A percentile compares a stretch with the other conserved stretches of the same genome.
phyloP scores from a whole-genome alignment of 2,888 invertebrate genomes.

The Hemicrepidius hirtus region DNA sequence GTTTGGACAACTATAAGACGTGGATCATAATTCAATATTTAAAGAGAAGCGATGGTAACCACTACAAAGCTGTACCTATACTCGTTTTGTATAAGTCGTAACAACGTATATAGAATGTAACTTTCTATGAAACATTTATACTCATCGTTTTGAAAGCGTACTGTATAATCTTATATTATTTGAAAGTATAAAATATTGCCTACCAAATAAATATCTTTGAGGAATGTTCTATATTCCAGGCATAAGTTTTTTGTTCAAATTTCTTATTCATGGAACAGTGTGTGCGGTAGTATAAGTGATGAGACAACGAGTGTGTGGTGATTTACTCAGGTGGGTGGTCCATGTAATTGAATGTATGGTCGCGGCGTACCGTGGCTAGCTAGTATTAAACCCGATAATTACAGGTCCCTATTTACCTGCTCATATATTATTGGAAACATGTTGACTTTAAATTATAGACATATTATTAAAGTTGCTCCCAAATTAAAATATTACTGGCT shows the following conservation, averaged over 20 bases:
- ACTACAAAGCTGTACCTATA: constrained; percentile 36
- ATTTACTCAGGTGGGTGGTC: constrained; percentile 70
- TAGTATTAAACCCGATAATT: constrained; percentile 68
- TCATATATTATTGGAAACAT: constrained; percentile 65
- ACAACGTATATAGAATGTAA: constrained; percentile 7
- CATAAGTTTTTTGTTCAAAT: constrained; percentile 4
- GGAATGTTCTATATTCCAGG: constrained; percentile 16
- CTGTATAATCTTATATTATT: not conserved
- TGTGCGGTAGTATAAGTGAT: constrained; percentile 51
- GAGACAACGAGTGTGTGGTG: constrained; percentile 62
- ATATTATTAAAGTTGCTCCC: constrained; percentile 60
- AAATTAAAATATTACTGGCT: constrained; percentile 63
- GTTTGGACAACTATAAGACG: constrained; percentile 53
- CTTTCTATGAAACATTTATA: not conserved
- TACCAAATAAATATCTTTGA: constrained; percentile 14
- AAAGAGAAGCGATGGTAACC: constrained; percentile 50
- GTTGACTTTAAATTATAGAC: constrained; percentile 64
- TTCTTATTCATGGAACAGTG: constrained; percentile 22
- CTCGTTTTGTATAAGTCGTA: constrained; percentile 47
- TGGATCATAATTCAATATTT: constrained; percentile 59
- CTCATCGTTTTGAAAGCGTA: not conserved
- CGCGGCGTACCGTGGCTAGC: constrained; percentile 61
- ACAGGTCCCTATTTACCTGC: constrained; percentile 67
- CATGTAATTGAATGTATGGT: constrained; percentile 69
- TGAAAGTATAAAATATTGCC: constrained; percentile 24